Base-by-base conservation (phyloP, 2,888 invertebrate species). In the Koerneria pararmatus region DNA sequence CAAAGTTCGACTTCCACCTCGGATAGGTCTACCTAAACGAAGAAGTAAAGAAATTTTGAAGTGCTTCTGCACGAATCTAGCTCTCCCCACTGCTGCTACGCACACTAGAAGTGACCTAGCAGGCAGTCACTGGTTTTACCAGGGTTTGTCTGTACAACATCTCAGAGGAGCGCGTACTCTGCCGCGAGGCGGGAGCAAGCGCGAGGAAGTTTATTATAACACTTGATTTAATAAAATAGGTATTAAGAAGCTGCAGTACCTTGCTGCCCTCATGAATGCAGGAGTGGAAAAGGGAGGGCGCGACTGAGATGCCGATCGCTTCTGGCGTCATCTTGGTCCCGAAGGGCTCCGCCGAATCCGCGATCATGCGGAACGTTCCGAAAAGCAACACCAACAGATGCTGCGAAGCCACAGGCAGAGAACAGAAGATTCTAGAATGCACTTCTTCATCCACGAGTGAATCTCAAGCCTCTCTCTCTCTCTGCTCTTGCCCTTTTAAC, bases 281-380 rank as follows among this genome's bases (percentile, higher is more conserved):
- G 76, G 92, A 91, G 86, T 93, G 93, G 87, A 95, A 94, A 86
- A 95, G 92, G 78, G 93, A 93, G 29, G 94, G 94, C 64, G 94
- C 94, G 59, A 94, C 94, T 49, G 92, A 92, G 80, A 95, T 93
- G 72, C 93, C 93, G 76, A 95, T 87, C 51, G 94, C 93, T 86
- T 94, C 93, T 78, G 93, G 91, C 77, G 91, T 91, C 94, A 94
- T 94, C 78, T 92, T 92, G 65, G 93, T 93, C 80, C 90, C 89
- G 80, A 91, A 91, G 85, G 90, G 89, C 76, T 91, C 91, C 79
- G 92, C 91, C 85, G 92, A 92, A 76, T 91, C 91, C 29, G 93
- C 92, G 85, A 94, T 93, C 76, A 93, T 92, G 79, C 93, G 89
- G 87, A 94, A 97, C 82, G 95, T 97, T 76, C 97, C 97, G 86